Conservation (phyloP, 2,888 invertebrate genomes). For the Labia minor region DNA sequence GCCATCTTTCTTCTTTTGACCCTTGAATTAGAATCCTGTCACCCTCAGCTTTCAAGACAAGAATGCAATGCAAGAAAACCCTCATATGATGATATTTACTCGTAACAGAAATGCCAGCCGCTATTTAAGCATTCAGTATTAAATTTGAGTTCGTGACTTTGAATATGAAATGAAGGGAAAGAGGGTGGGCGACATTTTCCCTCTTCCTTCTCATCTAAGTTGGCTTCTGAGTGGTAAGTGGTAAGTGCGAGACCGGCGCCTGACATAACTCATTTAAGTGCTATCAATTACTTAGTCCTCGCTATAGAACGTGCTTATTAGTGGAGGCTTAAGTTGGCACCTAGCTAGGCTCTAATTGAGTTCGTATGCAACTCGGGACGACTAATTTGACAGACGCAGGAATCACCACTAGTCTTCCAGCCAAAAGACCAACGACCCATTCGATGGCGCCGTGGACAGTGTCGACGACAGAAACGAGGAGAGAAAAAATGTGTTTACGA, state of each 20-base stretch:
- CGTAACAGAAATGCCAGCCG: slow-evolving; percentile 13
- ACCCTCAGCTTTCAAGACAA: background rate
- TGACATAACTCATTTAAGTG: slow-evolving; percentile 1
- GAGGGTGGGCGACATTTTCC: slow-evolving; percentile 9
- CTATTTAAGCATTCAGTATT: slow-evolving; percentile 13
- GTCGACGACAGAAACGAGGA: background rate
- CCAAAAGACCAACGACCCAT: background rate
- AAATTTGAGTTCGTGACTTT: slow-evolving; percentile 8
- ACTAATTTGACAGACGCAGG: background rate
- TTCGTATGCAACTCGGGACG: background rate
- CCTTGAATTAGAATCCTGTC: background rate
- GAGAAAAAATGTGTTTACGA: slow-evolving; percentile 9
- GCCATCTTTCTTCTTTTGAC: background rate
- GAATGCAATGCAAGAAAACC: slow-evolving; percentile 4
- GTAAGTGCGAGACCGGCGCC: slow-evolving; percentile 13
- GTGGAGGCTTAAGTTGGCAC: background rate
- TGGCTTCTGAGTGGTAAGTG: slow-evolving; percentile 13
- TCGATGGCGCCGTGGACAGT: background rate
- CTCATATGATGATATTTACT: background rate
- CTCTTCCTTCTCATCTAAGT: background rate
- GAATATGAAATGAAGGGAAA: background rate
- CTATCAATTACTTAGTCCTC: background rate
- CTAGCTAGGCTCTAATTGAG: background rate
- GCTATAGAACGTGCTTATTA: slow-evolving; percentile 8
- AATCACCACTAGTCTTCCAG: background rate